These are phyloP conservation scores for Agrilus biguttatus DNA, from an alignment of 2,888 invertebrate genomes.

Conservation along the genomic window DNA sequence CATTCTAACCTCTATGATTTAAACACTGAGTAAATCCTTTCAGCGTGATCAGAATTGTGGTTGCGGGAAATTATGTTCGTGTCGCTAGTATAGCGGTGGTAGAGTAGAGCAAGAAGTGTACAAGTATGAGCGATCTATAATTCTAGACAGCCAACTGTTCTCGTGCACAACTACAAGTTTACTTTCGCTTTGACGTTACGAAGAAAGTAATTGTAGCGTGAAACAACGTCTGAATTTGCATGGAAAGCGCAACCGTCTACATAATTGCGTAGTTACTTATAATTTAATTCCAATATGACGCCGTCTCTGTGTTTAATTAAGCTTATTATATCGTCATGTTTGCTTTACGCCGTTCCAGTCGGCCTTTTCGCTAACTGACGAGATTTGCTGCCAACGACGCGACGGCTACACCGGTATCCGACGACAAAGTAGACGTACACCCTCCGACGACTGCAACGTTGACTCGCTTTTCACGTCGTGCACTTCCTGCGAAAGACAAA, in stretches of 20 bases:
- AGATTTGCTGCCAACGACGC: conserved; percentile 20
- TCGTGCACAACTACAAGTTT: conserved; percentile 10
- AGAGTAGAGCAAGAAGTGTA: too few species aligned
- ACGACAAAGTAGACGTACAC: conserved; percentile 3
- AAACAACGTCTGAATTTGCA: conserved; percentile 24
- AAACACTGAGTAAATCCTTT: too few species aligned
- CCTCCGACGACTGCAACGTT: neutral
- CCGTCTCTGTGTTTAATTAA: conserved; percentile 26
- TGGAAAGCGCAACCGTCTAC: conserved; percentile 21
- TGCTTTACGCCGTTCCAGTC: conserved; percentile 22
- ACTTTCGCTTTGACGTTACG: conserved; percentile 10
- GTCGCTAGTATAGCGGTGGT: too few species aligned
- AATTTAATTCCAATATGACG: conserved; percentile 26
- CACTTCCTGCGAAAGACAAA: too few species aligned
- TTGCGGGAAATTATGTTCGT: too few species aligned
- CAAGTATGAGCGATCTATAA: too few species aligned
- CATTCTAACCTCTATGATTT: too few species aligned
- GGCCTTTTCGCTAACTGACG: conserved; percentile 23
- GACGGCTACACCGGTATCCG: conserved; percentile 4
- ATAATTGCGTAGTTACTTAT: conserved; percentile 22
- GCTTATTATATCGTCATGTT: conserved; percentile 28
- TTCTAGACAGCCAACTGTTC: too few species aligned
- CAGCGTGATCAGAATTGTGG: too few species aligned
- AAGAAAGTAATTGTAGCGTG: conserved; percentile 18
- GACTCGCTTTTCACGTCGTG: too few species aligned